Percentiles rank a stretch among this genome's conserved stretches.
Conservation (phyloP, 2,113 vertebrate species). For the Taxidea taxus region DNA sequence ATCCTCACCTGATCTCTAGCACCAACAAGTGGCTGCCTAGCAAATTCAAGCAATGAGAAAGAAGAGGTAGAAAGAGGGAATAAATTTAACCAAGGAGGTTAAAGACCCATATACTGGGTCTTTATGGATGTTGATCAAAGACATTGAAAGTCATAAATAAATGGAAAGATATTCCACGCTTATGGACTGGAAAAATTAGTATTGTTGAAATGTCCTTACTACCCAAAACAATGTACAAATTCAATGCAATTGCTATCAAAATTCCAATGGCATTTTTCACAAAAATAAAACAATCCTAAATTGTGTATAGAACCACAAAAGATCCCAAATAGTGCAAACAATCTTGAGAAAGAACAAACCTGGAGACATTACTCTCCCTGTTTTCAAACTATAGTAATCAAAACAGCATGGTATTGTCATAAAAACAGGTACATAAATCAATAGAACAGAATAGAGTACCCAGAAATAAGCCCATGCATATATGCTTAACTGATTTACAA, state of each 20-base stretch:
- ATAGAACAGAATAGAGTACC: not conserved
- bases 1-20: not conserved
- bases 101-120: not conserved
- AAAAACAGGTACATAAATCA: not conserved
- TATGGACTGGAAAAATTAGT: not conserved
- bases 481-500: not conserved
- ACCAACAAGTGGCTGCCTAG: not conserved
- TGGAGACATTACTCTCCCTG: not conserved
- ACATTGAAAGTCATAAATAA: not conserved
- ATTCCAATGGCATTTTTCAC: not conserved
- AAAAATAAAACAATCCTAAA: not conserved
- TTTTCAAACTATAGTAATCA: not conserved
- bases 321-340: not conserved
- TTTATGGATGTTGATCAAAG: not conserved
- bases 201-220: not conserved
- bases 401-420: not conserved
- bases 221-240: not conserved
- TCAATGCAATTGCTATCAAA: not conserved
- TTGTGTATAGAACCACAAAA: not conserved
- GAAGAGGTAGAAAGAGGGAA: not conserved
- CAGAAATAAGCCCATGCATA: not conserved
- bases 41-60: not conserved
- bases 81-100: not conserved
- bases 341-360: not conserved
- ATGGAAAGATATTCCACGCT: not conserved